Percentiles rank a stretch among this genome's conserved stretches.
Conservation (phyloP, 2,888 invertebrate species). For the Hipparchia sbordonii region DNA sequence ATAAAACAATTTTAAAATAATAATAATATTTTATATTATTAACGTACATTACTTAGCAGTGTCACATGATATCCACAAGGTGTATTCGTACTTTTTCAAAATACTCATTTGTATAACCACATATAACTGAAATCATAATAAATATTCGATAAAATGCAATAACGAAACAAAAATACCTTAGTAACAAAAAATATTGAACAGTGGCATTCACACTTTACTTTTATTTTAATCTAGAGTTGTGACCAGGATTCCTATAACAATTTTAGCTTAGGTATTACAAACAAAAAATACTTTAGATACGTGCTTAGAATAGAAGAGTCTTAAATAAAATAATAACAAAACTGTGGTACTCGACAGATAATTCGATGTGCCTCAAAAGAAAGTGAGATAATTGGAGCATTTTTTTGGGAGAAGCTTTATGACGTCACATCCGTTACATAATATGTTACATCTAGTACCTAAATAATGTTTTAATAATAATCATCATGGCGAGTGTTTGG, state of each 20-base stretch:
- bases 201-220: slow-evolving; percentile 26
- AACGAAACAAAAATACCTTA: slow-evolving; percentile 26
- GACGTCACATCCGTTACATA: too few relatives aligned
- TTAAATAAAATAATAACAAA: background rate
- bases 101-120: slow-evolving; percentile 24
- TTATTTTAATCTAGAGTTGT: slow-evolving; percentile 1
- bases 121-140: slow-evolving; percentile 26
- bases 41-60: slow-evolving; percentile 11
- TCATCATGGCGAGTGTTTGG: too few relatives aligned
- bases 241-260: slow-evolving; percentile 9
- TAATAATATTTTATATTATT: slow-evolving; percentile 15
- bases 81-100: slow-evolving; percentile 4
- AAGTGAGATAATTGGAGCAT: too few relatives aligned
- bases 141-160: slow-evolving; percentile 38
- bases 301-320: background rate
- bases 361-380: too few relatives aligned
- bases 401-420: too few relatives aligned
- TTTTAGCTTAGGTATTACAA: background rate
- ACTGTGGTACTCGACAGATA: too few relatives aligned
- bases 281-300: background rate
- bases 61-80: slow-evolving; percentile 15
- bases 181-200: slow-evolving; percentile 15
- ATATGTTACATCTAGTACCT: too few relatives aligned
- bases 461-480: too few relatives aligned
- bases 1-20: slow-evolving; percentile 6